Evolutionary conservation across 2,888 invertebrate genomes (phyloP), one percentile per base, ranked within the genome.

Genomic region (Metalampra italica): DNA sequence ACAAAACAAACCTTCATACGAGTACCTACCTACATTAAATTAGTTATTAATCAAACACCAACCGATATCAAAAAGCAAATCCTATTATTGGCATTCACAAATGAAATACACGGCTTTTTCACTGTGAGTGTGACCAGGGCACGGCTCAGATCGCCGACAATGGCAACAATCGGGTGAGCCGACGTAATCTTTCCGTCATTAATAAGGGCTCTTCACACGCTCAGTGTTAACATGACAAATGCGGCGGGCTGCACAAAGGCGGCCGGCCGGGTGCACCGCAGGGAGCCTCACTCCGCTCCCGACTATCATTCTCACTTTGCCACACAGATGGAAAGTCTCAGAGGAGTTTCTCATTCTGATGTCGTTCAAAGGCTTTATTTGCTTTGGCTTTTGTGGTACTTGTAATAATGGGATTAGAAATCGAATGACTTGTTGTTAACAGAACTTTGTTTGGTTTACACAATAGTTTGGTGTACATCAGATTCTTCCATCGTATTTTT

Each of bases 161-260:
- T 75, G 71, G 68, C 63, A 64, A 78, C 76, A 83, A 80, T 78
- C 64, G 58, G 36, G 62, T 66, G 69, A 70, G 71, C 70, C 69
- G 71, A 71, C 71, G 75, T 82, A 81, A 87, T 85, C 84, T 76
- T 73, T 69, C 68, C 67, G 72, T 81, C 86, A 87, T 87, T 87
- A 88, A 87, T 85, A 86, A 85, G 71, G 69, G 73, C 76, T 78
- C 82, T 13, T 86, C 83, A 82, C 85, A 82, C 82, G 78, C 82
- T 79, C 77, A 77, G 86, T 82, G 87, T 82, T 84, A 88, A 87
- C 84, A 85, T 87, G 87, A 88, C 88, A 86, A 87, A 87, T 83
- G 88, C 72, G 68, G 62, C 67, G 69, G 15, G 65, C 59, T 54
- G 53, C 60, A 77, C 77, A 82, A 82, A 79, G 78, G 58, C 55